Percentiles rank a stretch among this genome's conserved stretches.
phyloP scores from a whole-genome alignment of 2,888 invertebrate species.

The Meganola albula region DNA sequence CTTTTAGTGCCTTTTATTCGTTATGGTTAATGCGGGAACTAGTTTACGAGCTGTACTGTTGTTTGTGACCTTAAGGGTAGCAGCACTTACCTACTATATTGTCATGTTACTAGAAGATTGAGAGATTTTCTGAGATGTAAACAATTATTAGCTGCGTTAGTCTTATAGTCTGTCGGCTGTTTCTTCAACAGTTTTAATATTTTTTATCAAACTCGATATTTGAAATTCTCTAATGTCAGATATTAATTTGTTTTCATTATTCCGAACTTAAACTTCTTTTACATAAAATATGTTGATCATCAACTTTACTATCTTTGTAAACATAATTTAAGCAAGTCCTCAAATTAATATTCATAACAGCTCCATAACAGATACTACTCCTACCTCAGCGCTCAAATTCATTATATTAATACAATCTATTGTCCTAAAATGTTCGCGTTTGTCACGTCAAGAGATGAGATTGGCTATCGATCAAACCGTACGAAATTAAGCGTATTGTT shows the following conservation, averaged over 20 bases:
- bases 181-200: too few relatives aligned
- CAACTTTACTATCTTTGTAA: too few relatives aligned
- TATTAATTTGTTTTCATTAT: too few relatives aligned
- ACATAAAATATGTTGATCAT: too few relatives aligned
- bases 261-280: too few relatives aligned
- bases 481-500: constrained; percentile 69
- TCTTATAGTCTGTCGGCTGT: too few relatives aligned
- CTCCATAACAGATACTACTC: constrained; percentile 20
- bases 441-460: constrained; percentile 52
- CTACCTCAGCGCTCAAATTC: constrained; percentile 27
- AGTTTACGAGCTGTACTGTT: constrained; percentile 70
- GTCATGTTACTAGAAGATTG: too few relatives aligned
- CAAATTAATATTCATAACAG: constrained; percentile 26
- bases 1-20: constrained; percentile 77
- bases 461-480: constrained; percentile 67
- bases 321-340: constrained; percentile 25
- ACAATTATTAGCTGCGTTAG: too few relatives aligned
- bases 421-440: constrained; percentile 45
- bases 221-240: too few relatives aligned
- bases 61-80: constrained; percentile 59
- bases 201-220: too few relatives aligned
- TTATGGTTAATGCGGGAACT: constrained; percentile 74
- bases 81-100: background rate
- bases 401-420: constrained; percentile 40
- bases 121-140: too few relatives aligned